Base-by-base conservation (phyloP, 2,888 invertebrate species). In the Xestobium rufovillosum region DNA sequence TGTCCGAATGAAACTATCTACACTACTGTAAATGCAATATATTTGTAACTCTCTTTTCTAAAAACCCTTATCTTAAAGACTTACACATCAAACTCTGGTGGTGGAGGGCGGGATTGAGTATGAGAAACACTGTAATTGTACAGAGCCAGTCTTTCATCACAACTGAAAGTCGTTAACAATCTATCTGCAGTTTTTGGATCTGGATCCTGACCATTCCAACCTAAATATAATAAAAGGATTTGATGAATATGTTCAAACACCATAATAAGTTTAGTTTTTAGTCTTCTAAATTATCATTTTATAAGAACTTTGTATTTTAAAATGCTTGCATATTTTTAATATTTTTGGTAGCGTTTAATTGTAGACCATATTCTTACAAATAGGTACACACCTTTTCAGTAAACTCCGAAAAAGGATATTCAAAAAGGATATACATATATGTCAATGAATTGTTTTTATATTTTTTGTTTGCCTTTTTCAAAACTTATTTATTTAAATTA, bases 131-230 rank as follows among this genome's bases (percentile, higher is more conserved):
- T 69, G 10, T 71, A 73, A 39, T 74, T 69, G 45, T 77, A 69
- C 16, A 78, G 58, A 4, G 70, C 73, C 14, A 71, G 58, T 4
- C 76, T 64, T 61, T 77, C 76, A 48, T 75, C 75, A 1, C 61
- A 39, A 0, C 73, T 68, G 61, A 67, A 76, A 4, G 67, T 63
- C 2, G 65, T 16, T 59, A 66, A 47, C 43, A 62, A 44, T 10
- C 65, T 51, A 45, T 63, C 57, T 10, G 61, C 50, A n/a, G 66
- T 65, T 50, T 56, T 55, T 14, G 65, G 65, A 50, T 63, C 61
- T 9, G 56, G 51, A 41, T 60, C 59, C 37, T 57, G 48, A 31
- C 63, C 63, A 52, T 63, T 60, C 63, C 64, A 64, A 43, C 57
- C 65, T 66, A 48, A 9, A 49, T 42, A 37, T 48, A 43, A 30